phyloP scores from a whole-genome alignment of 2,797 vertebrate genomes.

The Threskiornis aethiopicus region DNA sequence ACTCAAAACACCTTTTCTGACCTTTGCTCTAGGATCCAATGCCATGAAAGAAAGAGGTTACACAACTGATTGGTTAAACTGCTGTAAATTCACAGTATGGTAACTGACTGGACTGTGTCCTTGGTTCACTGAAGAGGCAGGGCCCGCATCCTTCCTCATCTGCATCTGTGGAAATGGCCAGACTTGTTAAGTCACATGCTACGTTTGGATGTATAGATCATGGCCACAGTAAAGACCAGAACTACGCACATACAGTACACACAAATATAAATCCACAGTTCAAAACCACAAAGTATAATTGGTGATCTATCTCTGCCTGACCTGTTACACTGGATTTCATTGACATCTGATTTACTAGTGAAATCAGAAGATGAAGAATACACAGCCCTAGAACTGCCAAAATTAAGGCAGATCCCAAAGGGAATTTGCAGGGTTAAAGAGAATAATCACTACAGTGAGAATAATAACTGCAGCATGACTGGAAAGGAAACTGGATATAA shows the following conservation, averaged over 20 bases:
- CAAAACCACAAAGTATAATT: background rate
- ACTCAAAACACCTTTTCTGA: background rate
- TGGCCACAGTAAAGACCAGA: background rate
- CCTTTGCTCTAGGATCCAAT: background rate
- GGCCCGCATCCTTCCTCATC: background rate
- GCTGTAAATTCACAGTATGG: background rate
- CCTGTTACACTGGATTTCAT: background rate
- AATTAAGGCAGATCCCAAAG: background rate
- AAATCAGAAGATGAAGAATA: background rate
- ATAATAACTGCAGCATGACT: background rate
- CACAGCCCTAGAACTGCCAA: background rate
- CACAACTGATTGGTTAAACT: background rate
- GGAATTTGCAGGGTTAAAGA: slow-evolving; percentile 7
- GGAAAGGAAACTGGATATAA: background rate
- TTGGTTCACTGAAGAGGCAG: background rate
- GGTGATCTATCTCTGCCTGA: background rate
- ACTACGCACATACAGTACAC: rapidly evolving
- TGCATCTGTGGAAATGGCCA: background rate
- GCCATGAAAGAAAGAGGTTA: background rate
- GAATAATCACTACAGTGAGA: background rate
- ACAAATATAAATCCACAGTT: background rate
- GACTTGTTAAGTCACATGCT: background rate
- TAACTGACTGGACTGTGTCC: background rate
- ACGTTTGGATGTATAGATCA: rapidly evolving
- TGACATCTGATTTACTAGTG: background rate